Evolutionary conservation across 2,888 invertebrate genomes (phyloP), one percentile per base, ranked within the genome.

Genomic region (Mystacides longicornis): DNA sequence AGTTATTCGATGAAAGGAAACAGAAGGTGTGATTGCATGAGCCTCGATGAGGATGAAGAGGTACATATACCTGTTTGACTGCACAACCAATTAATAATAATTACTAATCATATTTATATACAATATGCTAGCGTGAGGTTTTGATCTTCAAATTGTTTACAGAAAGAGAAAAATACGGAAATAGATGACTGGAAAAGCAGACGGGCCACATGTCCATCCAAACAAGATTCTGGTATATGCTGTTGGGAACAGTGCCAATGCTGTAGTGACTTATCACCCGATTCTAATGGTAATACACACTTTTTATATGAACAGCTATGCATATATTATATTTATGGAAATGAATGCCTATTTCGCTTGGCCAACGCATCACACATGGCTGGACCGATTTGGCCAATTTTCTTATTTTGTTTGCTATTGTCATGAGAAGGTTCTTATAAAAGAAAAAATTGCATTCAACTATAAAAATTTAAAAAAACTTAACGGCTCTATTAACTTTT

Each of bases 141-240:
- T n/a, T n/a, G n/a, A n/a, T n/a, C n/a, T n/a, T n/a, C n/a, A n/a
- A n/a, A n/a, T n/a, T n/a, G n/a, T n/a, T n/a, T n/a, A 7, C 11
- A 7, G 27, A 7, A 27, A 11, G 27, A 27, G 27, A 27, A 27
- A 11, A 27, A 27, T 27, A 11, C 27, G 11, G 27, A 27, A 11
- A 11, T 11, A 7, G 11, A 27, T 11, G 11, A 27, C 11, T 27
- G 45, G 49, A 51, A 54, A 14, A 54, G 53, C 16, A 46, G 58
- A 22, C 27, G 58, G 19, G 58, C 60, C 5, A 21, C 47, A 14
- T 74, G 75, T 58, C 69, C 74, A 0, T 69, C 69, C 23, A 77
- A 77, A 56, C 77, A 77, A 58, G 77, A 77, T 63, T 77, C 77
- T 0, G 77, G 77, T 1, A 73, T 77, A 49, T 70, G 70, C 9